A percentile compares a stretch with the other conserved stretches of the same genome.
Conservation (phyloP, 2,113 vertebrate genomes). For the Macroglossus sobrinus region DNA sequence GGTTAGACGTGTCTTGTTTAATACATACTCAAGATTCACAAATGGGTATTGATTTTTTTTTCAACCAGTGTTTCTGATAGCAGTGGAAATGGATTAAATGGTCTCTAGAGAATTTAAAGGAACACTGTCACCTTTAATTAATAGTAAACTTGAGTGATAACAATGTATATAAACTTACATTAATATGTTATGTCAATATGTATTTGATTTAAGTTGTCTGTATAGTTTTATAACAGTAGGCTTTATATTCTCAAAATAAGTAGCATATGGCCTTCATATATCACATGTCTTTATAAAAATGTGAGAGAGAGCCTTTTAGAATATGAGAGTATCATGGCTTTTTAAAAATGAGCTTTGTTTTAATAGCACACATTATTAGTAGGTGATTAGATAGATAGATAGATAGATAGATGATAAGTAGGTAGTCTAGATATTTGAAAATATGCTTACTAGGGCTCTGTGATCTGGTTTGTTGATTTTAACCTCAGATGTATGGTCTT, state of each 20-base stretch:
- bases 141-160: conserved; percentile 91
- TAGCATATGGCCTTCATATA: conserved; percentile 25
- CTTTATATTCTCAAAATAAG: conserved; percentile 61
- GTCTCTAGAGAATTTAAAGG: conserved; percentile 99
- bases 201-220: conserved; percentile 74
- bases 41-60: conserved; percentile 99
- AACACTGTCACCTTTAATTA: conserved; percentile 99
- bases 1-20: conserved; percentile 99
- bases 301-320: not conserved
- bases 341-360: conserved; percentile 53
- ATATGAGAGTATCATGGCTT: not conserved
- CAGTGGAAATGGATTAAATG: conserved; percentile 99
- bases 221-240: conserved; percentile 48
- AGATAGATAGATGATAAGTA: no score
- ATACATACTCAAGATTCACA: conserved; percentile 99
- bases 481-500: conserved; percentile 57
- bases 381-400: not conserved
- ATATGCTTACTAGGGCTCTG: conserved; percentile 2
- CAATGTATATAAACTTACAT: conserved; percentile 92
- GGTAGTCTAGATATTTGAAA: conserved; percentile 54
- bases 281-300: conserved; percentile 44
- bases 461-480: conserved; percentile 65
- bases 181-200: conserved; percentile 87
- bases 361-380: not conserved
- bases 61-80: conserved; percentile 98